Percentiles rank a stretch among this genome's conserved stretches.
Conservation (phyloP, 2,888 invertebrate genomes). For the Cynaeus angustus region DNA sequence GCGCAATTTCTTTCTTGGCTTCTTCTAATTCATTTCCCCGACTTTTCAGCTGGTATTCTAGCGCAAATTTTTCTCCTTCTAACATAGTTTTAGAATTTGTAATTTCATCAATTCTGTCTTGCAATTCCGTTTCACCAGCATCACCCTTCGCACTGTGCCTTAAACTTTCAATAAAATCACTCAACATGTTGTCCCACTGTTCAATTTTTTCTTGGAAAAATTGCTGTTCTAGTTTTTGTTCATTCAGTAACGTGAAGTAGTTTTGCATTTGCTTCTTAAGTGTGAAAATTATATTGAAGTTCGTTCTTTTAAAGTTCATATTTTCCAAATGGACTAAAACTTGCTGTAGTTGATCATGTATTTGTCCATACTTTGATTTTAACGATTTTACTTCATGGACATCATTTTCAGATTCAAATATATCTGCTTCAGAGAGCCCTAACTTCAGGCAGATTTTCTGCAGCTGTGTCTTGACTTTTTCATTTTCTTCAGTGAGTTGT, state of each 20-base stretch:
- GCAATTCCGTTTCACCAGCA: conserved; percentile 45
- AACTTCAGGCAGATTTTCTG: conserved; percentile 47
- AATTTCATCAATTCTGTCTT: conserved; percentile 56
- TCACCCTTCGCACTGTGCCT: background rate
- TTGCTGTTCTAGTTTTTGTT: conserved; percentile 46
- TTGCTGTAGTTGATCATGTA: conserved; percentile 54
- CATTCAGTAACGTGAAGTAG: conserved; percentile 47
- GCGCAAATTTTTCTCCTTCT: conserved; percentile 59
- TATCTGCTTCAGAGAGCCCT: conserved; percentile 26
- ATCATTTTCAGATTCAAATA: conserved; percentile 32
- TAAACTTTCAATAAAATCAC: conserved; percentile 50
- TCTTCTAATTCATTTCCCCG: conserved; percentile 49
- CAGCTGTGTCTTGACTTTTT: conserved; percentile 27
- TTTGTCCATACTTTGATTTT: conserved; percentile 52
- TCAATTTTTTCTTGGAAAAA: conserved; percentile 53
- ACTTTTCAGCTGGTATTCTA: conserved; percentile 55
- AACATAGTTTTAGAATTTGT: conserved; percentile 56
- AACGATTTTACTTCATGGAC: conserved; percentile 41
- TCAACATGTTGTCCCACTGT: conserved; percentile 45
- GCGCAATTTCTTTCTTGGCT: conserved; percentile 48
- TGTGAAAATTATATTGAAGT: conserved; percentile 34
- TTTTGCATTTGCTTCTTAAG: conserved; percentile 53
- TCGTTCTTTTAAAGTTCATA: conserved; percentile 27
- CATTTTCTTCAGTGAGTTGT: conserved; percentile 37
- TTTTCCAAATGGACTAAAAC: conserved; percentile 54